A percentile compares a stretch with the other conserved stretches of the same genome.
phyloP scores from a whole-genome alignment of 2,888 invertebrate genomes.

The Gastrophysa polygoni region DNA sequence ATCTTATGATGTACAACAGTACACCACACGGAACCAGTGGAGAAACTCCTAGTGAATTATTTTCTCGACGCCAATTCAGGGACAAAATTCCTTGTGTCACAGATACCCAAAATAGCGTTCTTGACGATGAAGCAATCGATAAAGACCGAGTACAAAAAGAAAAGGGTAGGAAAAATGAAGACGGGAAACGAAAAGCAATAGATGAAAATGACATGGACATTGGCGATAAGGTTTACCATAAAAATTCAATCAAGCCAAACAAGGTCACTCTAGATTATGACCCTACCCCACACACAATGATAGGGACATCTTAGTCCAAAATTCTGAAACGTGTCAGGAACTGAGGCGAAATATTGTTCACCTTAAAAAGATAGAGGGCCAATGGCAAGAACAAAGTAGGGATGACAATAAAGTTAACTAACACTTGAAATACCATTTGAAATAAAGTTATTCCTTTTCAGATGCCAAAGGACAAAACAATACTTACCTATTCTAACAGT shows the following conservation, averaged over 20 bases:
- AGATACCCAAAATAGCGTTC: slow-evolving; percentile 2
- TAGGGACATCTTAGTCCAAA: neutral
- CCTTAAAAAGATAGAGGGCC: no score
- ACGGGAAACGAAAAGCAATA: slow-evolving; percentile 1
- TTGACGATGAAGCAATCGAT: neutral
- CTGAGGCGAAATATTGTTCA: no score
- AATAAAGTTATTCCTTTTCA: no score
- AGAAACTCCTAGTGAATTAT: slow-evolving; percentile 20
- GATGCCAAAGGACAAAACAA: no score
- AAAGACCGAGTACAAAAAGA: slow-evolving; percentile 8
- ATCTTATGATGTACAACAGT: slow-evolving; percentile 26
- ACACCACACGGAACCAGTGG: slow-evolving; percentile 16
- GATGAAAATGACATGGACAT: slow-evolving; percentile 1
- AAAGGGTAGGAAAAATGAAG: neutral
- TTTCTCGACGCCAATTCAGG: slow-evolving; percentile 18
- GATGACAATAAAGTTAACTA: no score
- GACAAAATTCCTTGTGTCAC: neutral
- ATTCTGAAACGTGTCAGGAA: no score
- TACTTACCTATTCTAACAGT: no score
- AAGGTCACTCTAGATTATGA: neutral
- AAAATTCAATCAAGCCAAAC: slow-evolving; percentile 19
- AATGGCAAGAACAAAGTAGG: no score
- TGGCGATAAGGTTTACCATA: slow-evolving; percentile 23
- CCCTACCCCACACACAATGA: slow-evolving; percentile 6
- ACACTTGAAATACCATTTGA: no score